A percentile compares a stretch with the other conserved stretches of the same genome.
Evolutionary conservation across 2,797 vertebrate species (phyloP).

Genomic region (Pygocentrus nattereri): DNA sequence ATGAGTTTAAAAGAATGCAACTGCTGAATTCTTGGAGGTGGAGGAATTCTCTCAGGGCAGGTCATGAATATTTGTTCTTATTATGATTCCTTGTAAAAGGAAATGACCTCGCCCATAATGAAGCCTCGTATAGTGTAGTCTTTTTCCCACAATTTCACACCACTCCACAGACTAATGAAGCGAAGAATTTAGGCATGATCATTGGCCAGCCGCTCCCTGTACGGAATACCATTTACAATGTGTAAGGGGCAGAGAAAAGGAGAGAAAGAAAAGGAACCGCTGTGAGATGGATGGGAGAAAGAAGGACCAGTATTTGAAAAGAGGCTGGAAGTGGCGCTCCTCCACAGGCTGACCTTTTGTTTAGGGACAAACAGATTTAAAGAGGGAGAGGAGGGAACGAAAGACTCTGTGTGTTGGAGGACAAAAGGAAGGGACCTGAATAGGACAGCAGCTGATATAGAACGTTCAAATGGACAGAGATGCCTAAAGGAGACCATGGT

Average conservation of each 20-base stretch:
- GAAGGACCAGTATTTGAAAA: conserved; percentile 59
- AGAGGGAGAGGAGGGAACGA: conserved; percentile 62
- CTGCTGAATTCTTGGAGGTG: background rate
- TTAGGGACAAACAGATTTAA: conserved; percentile 80
- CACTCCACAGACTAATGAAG: conserved; percentile 59
- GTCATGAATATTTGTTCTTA: conserved; percentile 43
- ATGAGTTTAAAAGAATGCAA: conserved; percentile 34
- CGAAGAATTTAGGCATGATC: conserved; percentile 46
- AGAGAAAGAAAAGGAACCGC: conserved; percentile 40
- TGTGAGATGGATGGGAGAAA: conserved; percentile 52
- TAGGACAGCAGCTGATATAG: conserved; percentile 59
- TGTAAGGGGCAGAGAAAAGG: conserved; percentile 53
- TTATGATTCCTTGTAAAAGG: conserved; percentile 26
- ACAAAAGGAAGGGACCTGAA: conserved; percentile 61
- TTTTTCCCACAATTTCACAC: conserved; percentile 54
- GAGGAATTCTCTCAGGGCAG: conserved; percentile 2
- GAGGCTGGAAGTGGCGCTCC: conserved; percentile 66
- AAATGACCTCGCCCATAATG: conserved; percentile 38
- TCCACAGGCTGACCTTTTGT: conserved; percentile 80
- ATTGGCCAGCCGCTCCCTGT: conserved; percentile 22
- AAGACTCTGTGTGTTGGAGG: conserved; percentile 52
- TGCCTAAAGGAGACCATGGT: conserved; percentile 79
- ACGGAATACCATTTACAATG: conserved; percentile 28
- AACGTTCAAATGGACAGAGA: conserved; percentile 60
- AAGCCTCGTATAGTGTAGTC: conserved; percentile 42